Evolutionary conservation across 2,797 vertebrate genomes (phyloP).

Genomic region (Premnoplex brunnescens): DNA sequence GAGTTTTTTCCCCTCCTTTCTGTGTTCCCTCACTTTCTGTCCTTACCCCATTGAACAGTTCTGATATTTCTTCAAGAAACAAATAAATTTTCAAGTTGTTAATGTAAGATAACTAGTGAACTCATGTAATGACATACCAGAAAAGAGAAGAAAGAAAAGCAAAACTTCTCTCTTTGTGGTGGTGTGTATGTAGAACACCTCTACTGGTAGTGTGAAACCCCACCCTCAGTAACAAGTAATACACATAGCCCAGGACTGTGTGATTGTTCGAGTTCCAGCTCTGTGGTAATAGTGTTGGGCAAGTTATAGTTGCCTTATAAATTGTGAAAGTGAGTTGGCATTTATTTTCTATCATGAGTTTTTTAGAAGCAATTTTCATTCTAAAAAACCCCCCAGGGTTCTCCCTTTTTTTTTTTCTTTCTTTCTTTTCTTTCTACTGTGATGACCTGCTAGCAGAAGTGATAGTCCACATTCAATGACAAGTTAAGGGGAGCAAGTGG

Average conservation of each 20-base stretch:
- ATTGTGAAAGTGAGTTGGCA: not conserved
- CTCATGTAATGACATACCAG: not conserved
- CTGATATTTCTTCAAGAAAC: not conserved
- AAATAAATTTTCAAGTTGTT: not conserved
- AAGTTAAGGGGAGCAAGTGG: not conserved
- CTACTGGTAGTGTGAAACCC: not conserved
- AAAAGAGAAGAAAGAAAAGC: not conserved
- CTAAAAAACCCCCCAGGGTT: fast-evolving
- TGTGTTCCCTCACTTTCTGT: not conserved
- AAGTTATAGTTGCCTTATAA: not conserved
- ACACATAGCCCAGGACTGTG: not conserved
- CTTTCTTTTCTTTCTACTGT: not conserved
- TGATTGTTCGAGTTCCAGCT: not conserved
- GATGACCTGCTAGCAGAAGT: not conserved
- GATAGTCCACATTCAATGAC: not conserved
- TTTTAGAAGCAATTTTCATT: not conserved
- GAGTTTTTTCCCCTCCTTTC: not conserved
- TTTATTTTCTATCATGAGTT: not conserved
- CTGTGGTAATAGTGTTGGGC: fast-evolving
- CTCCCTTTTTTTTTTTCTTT: not conserved
- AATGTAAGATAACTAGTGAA: not conserved
- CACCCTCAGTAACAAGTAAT: not conserved
- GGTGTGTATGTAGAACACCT: not conserved
- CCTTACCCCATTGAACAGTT: not conserved
- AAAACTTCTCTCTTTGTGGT: not conserved